Percentiles rank a stretch among this genome's conserved stretches.
Evolutionary conservation across 1,140 invertebrate genomes (phyloP).

Genomic region (Pissodes strobi): DNA sequence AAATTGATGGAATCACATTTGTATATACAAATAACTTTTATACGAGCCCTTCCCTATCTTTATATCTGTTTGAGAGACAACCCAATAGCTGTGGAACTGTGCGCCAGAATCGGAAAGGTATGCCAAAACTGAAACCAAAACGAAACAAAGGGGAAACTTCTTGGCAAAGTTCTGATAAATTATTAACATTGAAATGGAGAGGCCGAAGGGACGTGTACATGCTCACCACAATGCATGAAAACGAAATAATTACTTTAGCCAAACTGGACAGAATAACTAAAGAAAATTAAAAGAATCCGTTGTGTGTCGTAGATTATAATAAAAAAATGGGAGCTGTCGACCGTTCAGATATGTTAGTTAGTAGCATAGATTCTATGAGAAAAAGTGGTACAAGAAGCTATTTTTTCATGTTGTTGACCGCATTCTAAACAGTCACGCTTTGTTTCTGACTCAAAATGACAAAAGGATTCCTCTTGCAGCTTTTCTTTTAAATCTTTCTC

Average conservation of each 20-base stretch:
- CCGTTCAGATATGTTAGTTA: conserved; percentile 50
- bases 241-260: conserved; percentile 25
- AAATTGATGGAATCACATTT: too few species aligned
- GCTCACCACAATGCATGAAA: conserved; percentile 45
- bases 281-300: conserved; percentile 43
- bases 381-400: conserved; percentile 52
- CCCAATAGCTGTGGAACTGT: conserved; percentile 51
- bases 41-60: conserved; percentile 23
- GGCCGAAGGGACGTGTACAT: conserved; percentile 48
- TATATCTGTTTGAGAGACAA: conserved; percentile 33
- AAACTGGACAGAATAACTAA: conserved; percentile 37
- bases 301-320: conserved; percentile 47
- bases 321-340: conserved; percentile 51
- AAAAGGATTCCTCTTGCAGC: too few species aligned
- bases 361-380: conserved; percentile 38
- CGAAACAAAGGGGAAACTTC: conserved; percentile 37
- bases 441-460: not conserved
- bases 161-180: conserved; percentile 33
- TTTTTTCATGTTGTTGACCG: conserved; percentile 48
- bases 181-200: conserved; percentile 48
- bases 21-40: conserved; percentile 36
- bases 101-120: conserved; percentile 43
- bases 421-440: conserved; percentile 42
- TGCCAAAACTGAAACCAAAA: conserved; percentile 45
- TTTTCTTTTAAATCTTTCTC: too few species aligned